phyloP scores from a whole-genome alignment of 2,888 invertebrate genomes.

The Desoria tigrina region DNA sequence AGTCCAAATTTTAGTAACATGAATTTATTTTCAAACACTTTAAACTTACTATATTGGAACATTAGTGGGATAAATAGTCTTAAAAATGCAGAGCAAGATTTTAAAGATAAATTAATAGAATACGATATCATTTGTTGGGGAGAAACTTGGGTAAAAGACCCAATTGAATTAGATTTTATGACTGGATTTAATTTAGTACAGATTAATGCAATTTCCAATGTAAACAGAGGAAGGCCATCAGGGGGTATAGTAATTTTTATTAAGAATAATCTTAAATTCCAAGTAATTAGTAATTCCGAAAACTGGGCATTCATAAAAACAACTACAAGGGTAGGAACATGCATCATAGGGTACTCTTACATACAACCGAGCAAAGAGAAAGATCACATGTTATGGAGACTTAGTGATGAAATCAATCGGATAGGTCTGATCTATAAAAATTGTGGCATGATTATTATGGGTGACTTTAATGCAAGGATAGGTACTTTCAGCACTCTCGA shows the following conservation, averaged over 20 bases:
- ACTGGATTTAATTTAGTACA: not conserved
- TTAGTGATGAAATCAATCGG: not conserved
- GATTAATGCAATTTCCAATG: not conserved
- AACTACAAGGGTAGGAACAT: not conserved
- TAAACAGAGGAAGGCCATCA: not conserved
- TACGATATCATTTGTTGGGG: not conserved
- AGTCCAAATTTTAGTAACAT: not conserved
- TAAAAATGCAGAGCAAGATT: not conserved
- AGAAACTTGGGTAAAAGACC: not conserved
- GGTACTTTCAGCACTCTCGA: not conserved
- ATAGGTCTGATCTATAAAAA: not conserved
- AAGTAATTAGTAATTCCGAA: not conserved
- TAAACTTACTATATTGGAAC: constrained; percentile 4
- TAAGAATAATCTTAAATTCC: not conserved
- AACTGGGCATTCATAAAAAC: not conserved
- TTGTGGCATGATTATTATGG: constrained; percentile 16
- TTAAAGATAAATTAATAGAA: not conserved
- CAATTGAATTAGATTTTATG: not conserved
- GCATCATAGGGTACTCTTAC: not conserved
- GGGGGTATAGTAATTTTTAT: not conserved
- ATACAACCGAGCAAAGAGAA: not conserved
- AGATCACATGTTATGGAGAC: not conserved
- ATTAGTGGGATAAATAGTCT: not conserved
- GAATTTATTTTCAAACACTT: not conserved
- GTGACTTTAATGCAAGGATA: constrained; percentile 31